These are phyloP conservation scores for Pristiophorus japonicus DNA, from an alignment of 2,113 vertebrate species.

Conservation along the genomic window DNA sequence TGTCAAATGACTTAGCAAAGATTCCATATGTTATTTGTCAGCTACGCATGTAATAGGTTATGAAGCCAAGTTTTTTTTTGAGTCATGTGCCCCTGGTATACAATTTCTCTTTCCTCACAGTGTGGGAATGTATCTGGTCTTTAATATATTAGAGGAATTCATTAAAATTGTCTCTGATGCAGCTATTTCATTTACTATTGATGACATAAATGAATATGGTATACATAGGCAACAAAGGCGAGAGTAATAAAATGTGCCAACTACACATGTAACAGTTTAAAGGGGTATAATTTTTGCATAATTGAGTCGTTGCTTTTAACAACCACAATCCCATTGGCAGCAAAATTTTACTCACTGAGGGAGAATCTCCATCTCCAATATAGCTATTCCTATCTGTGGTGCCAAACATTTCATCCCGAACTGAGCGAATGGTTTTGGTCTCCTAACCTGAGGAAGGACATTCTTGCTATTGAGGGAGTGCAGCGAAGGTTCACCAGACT, in stretches of 20 bases:
- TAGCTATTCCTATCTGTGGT: too few relatives aligned
- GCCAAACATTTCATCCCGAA: background rate
- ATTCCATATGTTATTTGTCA: constrained; percentile 32
- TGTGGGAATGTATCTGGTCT: constrained; percentile 27
- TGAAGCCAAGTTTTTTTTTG: constrained; percentile 30
- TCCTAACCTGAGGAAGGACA: too few relatives aligned
- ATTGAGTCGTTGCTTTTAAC: background rate
- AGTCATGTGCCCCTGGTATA: constrained; percentile 28
- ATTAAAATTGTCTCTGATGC: constrained; percentile 16
- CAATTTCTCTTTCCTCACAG: background rate
- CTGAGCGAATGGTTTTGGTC: too few relatives aligned
- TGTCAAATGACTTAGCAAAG: constrained; percentile 21
- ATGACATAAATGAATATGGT: constrained; percentile 22
- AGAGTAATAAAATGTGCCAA: too few relatives aligned
- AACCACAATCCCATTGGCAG: background rate
- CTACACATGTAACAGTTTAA: background rate
- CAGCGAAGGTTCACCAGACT: too few relatives aligned
- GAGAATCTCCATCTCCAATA: too few relatives aligned
- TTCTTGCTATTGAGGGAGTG: too few relatives aligned
- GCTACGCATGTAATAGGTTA: constrained; percentile 15
- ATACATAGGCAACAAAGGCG: background rate
- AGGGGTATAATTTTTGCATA: background rate
- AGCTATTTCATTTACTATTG: background rate
- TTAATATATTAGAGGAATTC: constrained; percentile 31
- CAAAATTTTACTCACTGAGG: background rate